Percentiles rank a stretch among this genome's conserved stretches.
These are phyloP conservation scores for Hipposideros armiger DNA, from an alignment of 2,113 vertebrate genomes.

Conservation along the genomic window DNA sequence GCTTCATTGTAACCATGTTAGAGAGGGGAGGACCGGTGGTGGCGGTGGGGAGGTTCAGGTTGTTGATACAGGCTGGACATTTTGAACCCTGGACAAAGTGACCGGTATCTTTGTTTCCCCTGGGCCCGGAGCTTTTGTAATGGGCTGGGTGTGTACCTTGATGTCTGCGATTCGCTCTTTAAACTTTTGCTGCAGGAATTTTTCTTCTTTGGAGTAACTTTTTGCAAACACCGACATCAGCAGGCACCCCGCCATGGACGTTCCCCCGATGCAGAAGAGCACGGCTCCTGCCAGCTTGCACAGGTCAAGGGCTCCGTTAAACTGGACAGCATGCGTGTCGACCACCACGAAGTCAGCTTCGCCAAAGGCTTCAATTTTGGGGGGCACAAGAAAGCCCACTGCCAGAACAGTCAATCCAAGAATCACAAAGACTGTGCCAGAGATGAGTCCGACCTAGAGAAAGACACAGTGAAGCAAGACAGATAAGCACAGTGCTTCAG, in stretches of 20 bases:
- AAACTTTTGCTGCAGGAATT: constrained; percentile 95
- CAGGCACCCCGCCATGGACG: constrained; percentile 92
- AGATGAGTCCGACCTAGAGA: constrained; percentile 95
- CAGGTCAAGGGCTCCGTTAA: constrained; percentile 94
- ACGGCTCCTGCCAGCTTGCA: constrained; percentile 96
- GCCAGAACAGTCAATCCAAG: constrained; percentile 94
- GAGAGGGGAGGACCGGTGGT: background rate
- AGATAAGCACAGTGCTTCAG: background rate
- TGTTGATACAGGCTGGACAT: constrained; percentile 93
- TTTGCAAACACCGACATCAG: constrained; percentile 95
- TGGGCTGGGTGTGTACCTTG: constrained; percentile 91
- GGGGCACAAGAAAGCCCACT: constrained; percentile 94
- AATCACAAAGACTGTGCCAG: constrained; percentile 92
- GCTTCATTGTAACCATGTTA: constrained; percentile 74
- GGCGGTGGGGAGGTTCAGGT: constrained; percentile 88
- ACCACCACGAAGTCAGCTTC: constrained; percentile 95
- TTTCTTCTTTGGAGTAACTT: constrained; percentile 95
- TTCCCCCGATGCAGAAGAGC: constrained; percentile 96
- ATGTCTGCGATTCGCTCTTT: constrained; percentile 95
- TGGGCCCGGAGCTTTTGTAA: constrained; percentile 93
- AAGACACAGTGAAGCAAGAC: background rate
- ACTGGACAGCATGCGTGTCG: constrained; percentile 92
- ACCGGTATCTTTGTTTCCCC: constrained; percentile 96
- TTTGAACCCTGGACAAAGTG: constrained; percentile 97
- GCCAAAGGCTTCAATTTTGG: constrained; percentile 96